Evolutionary conservation across 2,888 invertebrate species (phyloP), one percentile per base, ranked within the genome.

Genomic region (Camptogramma bilineatum): DNA sequence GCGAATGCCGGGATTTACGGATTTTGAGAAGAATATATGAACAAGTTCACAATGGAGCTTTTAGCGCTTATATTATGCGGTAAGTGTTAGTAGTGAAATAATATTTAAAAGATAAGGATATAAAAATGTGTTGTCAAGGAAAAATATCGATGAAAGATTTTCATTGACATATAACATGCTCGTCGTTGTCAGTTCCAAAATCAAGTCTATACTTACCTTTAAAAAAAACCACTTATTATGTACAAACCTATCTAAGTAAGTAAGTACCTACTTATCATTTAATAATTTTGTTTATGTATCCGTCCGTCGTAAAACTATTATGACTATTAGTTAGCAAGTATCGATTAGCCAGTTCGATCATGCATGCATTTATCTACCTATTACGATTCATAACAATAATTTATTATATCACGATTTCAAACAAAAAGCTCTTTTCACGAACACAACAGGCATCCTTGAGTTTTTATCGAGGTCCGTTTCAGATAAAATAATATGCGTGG

Each of bases 51-150:
- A 75, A 90, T 91, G 88, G 83, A 82, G 74, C 72, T 82, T 71
- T 74, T 89, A 76, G 81, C 82, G 79, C 77, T 91, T 62, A 69
- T 90, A 72, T 76, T 90, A 71, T 88, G 85, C 75, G 90, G 91
- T 92, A 80, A 90, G 91, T 87, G 48, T n/a, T n/a, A n/a, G n/a
- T n/a, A n/a, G n/a, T 7, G 8, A n/a, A 8, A 17, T 8, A 39
- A 10, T 28, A 31, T 10, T 16, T 8, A 8, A 2, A 48, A 7
- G n/a, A 47, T 18, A 10, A 24, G 24, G 24, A 13, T 52, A 31
- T 51, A 16, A 17, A 10, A 5, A 18, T 44, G 44, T 24, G 10
- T 47, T 9, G 44, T 5, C n/a, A 42, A 16, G n/a, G n/a, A 42
- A 16, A n/a, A 42, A 4, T 2, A 4, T 1, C 1, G 4, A 7